These are phyloP conservation scores for Stenotaenia linearis DNA, from an alignment of 2,888 invertebrate genomes.

Conservation along the genomic window DNA sequence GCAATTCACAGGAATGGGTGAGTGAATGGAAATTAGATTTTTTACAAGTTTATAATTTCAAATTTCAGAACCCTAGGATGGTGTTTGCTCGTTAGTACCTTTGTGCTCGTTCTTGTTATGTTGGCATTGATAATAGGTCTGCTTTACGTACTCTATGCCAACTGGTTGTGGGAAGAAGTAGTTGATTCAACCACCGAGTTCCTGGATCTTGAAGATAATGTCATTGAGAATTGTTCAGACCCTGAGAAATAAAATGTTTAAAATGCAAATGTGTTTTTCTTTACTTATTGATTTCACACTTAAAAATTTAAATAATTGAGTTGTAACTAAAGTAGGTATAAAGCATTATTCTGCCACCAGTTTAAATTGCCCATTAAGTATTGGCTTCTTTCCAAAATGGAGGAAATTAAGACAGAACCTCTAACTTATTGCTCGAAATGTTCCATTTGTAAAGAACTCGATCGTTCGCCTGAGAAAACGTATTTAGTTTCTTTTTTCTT, in stretches of 20 bases:
- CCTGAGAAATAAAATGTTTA: no score
- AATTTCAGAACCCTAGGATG: background rate
- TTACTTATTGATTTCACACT: no score
- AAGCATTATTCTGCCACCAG: no score
- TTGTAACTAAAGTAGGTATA: no score
- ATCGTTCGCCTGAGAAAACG: background rate
- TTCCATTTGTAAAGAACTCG: background rate
- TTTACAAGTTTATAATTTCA: background rate
- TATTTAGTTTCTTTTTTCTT: background rate
- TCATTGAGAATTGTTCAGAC: no score
- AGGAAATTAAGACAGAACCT: background rate
- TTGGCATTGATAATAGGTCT: background rate
- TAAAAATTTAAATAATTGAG: no score
- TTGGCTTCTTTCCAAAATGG: no score
- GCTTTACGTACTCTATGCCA: background rate
- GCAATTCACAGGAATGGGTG: background rate
- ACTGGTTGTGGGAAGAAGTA: background rate
- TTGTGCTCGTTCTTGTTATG: background rate
- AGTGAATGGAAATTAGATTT: background rate
- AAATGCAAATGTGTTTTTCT: no score
- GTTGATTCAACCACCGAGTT: background rate
- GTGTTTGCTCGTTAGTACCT: background rate
- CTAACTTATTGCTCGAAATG: background rate
- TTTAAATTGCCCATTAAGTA: no score
- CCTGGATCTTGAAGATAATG: no score